These are phyloP conservation scores for Botrylloides violaceus DNA, from an alignment of 23 tunicate species.

Conservation along the genomic window DNA sequence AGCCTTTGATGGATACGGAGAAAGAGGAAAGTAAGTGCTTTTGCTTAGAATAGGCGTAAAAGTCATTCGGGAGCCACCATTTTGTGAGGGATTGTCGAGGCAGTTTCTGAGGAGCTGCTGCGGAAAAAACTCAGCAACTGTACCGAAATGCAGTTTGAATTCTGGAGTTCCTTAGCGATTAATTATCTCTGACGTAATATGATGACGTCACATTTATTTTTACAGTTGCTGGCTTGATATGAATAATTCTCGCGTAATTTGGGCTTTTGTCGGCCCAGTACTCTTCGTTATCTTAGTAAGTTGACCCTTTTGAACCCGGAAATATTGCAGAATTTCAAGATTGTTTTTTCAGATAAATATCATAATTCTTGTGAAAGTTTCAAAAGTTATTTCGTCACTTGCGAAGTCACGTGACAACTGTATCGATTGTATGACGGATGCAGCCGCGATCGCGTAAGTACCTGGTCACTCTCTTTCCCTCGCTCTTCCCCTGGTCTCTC, in stretches of 20 bases:
- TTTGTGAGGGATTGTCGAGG: no score
- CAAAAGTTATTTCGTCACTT: background rate
- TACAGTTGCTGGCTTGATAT: conserved; percentile 26
- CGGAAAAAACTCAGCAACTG: no score
- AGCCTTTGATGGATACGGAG: conserved; percentile 16
- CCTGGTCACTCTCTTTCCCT: no score
- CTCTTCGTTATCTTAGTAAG: conserved; percentile 16
- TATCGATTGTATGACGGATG: conserved; percentile 21
- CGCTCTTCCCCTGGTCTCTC: no score
- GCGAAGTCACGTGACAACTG: conserved; percentile 24
- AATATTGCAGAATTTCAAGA: no score
- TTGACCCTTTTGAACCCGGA: no score
- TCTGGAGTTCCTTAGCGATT: no score
- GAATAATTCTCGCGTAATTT: conserved; percentile 10
- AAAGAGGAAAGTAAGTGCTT: conserved; percentile 15
- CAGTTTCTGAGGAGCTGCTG: no score
- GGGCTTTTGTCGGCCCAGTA: conserved; percentile 26
- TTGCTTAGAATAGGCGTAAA: no score
- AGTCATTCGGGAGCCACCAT: no score
- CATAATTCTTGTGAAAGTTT: conserved; percentile 5
- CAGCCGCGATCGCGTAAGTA: conserved; percentile 11
- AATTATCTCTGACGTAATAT: no score
- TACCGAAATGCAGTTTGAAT: no score
- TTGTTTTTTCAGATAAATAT: conserved; percentile 2
- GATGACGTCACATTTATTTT: background rate